phyloP scores from a whole-genome alignment of 2,888 invertebrate species.

The Auanema freiburgensis region DNA sequence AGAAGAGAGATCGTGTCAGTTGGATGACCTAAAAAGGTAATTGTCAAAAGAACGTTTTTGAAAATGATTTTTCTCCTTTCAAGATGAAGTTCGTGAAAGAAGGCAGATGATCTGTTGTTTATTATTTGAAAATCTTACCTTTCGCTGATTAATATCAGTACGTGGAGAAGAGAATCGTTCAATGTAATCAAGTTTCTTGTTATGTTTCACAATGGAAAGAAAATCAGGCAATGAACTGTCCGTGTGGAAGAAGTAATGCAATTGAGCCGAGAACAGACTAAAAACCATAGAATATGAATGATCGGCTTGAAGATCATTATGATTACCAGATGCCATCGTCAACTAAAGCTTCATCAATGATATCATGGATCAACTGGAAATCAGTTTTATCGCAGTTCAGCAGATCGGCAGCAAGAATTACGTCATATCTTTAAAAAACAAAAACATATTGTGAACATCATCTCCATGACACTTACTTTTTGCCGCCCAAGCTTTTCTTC shows the following conservation, averaged over 20 bases:
- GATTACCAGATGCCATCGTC: conserved; percentile 57
- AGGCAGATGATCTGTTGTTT: conserved; percentile 1
- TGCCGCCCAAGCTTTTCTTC: conserved; percentile 40
- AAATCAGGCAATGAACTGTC: conserved; percentile 50
- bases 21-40: conserved; percentile 27
- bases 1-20: conserved; percentile 37
- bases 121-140: conserved; percentile 24
- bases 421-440: conserved; percentile 39
- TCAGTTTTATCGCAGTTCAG: conserved; percentile 45
- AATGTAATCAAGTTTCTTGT: conserved; percentile 51
- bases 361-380: conserved; percentile 49
- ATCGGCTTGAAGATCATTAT: conserved; percentile 18
- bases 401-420: conserved; percentile 58
- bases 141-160: conserved; percentile 45
- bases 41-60: not conserved
- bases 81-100: not conserved
- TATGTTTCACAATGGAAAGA: conserved; percentile 44
- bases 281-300: not conserved
- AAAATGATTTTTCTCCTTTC: not conserved
- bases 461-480: conserved; percentile 26
- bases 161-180: conserved; percentile 48
- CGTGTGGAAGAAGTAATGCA: conserved; percentile 45
- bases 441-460: not conserved
- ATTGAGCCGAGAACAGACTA: conserved; percentile 53
- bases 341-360: conserved; percentile 45